Percentiles rank a stretch among this genome's conserved stretches.
Evolutionary conservation across 1,140 invertebrate genomes (phyloP).

Genomic region (Papilio aristodemus): DNA sequence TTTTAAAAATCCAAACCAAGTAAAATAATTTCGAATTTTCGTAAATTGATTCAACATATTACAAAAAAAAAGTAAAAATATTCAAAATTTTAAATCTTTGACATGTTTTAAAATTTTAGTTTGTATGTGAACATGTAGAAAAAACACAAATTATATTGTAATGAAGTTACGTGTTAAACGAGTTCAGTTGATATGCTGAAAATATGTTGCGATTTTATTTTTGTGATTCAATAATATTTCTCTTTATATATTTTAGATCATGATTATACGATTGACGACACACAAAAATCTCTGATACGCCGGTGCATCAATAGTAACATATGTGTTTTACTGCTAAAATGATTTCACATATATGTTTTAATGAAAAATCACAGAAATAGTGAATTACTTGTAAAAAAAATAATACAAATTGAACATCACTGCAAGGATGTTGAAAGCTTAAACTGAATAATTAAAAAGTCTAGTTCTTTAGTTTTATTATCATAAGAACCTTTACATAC

Average conservation of each 20-base stretch:
- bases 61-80: neutral
- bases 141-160: neutral
- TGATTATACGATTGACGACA: slow-evolving; percentile 51
- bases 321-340: neutral
- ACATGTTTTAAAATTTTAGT: no score
- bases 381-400: slow-evolving; percentile 32
- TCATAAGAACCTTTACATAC: neutral
- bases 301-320: slow-evolving; percentile 29
- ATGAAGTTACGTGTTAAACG: slow-evolving; percentile 1
- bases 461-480: neutral
- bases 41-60: neutral
- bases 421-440: slow-evolving; percentile 20
- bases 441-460: neutral
- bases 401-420: slow-evolving; percentile 47
- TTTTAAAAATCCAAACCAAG: neutral
- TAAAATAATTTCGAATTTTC: neutral
- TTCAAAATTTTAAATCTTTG: no score
- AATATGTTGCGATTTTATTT: slow-evolving; percentile 25
- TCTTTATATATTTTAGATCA: slow-evolving; percentile 46
- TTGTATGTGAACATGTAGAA: no score
- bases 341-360: no score
- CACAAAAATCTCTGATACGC: slow-evolving; percentile 62
- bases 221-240: slow-evolving; percentile 29
- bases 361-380: neutral
- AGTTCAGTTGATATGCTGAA: slow-evolving; percentile 34